Evolutionary conservation across 2,888 invertebrate species (phyloP).

Genomic region (Cylloceria caligata): DNA sequence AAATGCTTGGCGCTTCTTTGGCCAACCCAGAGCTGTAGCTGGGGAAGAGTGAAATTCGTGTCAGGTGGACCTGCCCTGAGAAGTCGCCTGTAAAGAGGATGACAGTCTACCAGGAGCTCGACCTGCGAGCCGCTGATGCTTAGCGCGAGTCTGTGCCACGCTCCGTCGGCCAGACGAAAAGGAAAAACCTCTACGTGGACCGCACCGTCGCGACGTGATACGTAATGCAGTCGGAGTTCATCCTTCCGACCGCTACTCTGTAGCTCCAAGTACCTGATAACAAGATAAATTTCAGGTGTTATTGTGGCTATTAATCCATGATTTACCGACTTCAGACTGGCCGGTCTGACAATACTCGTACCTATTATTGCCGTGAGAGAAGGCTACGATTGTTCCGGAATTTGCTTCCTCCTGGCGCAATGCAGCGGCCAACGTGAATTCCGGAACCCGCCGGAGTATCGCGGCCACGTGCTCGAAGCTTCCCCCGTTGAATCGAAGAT

Average conservation of each 20-base stretch:
- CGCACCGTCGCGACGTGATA: slow-evolving; percentile 88
- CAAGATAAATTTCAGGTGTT: background rate
- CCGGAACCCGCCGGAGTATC: slow-evolving; percentile 89
- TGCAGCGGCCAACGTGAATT: slow-evolving; percentile 92
- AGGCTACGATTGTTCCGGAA: slow-evolving; percentile 93
- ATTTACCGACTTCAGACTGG: background rate
- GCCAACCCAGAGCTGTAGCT: slow-evolving; percentile 93
- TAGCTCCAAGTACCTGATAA: slow-evolving; percentile 93
- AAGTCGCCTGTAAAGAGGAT: slow-evolving; percentile 92
- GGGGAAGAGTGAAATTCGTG: slow-evolving; percentile 91
- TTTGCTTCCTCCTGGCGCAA: slow-evolving; percentile 92
- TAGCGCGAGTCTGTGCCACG: slow-evolving; percentile 95
- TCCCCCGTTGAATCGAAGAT: slow-evolving; percentile 89
- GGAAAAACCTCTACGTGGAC: slow-evolving; percentile 94
- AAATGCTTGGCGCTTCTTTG: slow-evolving; percentile 94
- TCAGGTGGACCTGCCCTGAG: slow-evolving; percentile 90
- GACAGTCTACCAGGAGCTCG: slow-evolving; percentile 94
- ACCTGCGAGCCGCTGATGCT: slow-evolving; percentile 93
- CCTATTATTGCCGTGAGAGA: slow-evolving; percentile 93
- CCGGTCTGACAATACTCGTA: slow-evolving; percentile 76
- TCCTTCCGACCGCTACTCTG: slow-evolving; percentile 95
- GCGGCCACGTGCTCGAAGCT: slow-evolving; percentile 89
- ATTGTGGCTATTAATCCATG: background rate
- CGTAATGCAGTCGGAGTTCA: slow-evolving; percentile 94
- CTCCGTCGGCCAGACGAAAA: slow-evolving; percentile 93